Evolutionary conservation across 1,140 invertebrate genomes (phyloP).

Genomic region (Pantala flavescens): DNA sequence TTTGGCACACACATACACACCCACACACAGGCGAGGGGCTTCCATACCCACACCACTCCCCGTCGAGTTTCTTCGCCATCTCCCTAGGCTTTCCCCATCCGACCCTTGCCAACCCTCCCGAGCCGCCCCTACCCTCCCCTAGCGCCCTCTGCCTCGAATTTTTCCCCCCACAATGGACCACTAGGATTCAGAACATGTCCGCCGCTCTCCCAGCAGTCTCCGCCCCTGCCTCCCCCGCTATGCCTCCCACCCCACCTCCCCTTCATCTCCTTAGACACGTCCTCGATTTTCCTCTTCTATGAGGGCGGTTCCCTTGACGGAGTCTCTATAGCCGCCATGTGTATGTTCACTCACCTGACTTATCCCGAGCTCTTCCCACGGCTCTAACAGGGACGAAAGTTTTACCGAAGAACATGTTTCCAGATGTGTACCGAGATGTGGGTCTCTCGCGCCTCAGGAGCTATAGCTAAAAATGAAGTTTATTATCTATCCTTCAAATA

Average conservation of each 20-base stretch:
- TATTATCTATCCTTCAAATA: too few relatives aligned
- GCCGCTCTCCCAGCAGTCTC: conserved; percentile 5
- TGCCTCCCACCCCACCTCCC: neutral
- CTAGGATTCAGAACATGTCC: conserved; percentile 8
- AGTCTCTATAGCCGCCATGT: too few relatives aligned
- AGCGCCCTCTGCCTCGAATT: conserved; percentile 2
- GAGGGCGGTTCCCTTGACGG: neutral
- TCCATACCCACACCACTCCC: neutral
- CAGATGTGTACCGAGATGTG: too few relatives aligned
- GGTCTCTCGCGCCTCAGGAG: too few relatives aligned
- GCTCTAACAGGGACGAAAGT: too few relatives aligned
- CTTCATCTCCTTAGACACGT: neutral
- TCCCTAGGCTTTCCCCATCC: neutral
- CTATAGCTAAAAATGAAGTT: too few relatives aligned
- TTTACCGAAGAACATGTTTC: too few relatives aligned
- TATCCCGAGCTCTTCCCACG: too few relatives aligned
- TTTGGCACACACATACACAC: neutral
- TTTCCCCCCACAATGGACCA: conserved; percentile 3
- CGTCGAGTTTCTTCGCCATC: neutral
- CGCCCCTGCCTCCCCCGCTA: neutral
- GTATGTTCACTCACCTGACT: too few relatives aligned
- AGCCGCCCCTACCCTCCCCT: neutral
- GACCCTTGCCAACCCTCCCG: neutral
- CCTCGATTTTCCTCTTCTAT: neutral
- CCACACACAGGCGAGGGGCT: neutral